These are phyloP conservation scores for Pterostichus niger DNA, from an alignment of 2,888 invertebrate species.

Conservation along the genomic window DNA sequence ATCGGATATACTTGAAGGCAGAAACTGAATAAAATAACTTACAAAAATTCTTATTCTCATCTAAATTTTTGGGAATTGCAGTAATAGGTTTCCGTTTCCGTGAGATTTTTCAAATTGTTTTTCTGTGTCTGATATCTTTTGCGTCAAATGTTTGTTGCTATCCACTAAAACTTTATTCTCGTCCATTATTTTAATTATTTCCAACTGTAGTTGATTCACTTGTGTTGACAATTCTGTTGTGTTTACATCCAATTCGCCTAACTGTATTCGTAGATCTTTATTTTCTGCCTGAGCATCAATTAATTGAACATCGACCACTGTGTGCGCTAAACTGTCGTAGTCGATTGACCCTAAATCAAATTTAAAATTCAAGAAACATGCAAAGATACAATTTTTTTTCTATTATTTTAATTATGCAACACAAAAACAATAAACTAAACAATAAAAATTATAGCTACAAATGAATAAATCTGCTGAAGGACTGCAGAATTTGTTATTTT, in stretches of 20 bases:
- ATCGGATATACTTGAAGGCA: too few species aligned
- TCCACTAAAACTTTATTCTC: conserved; percentile 33
- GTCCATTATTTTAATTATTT: conserved; percentile 7
- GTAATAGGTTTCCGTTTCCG: conserved; percentile 71
- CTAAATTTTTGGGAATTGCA: conserved; percentile 68
- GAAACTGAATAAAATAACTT: neutral
- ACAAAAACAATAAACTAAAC: too few species aligned
- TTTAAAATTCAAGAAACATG: too few species aligned
- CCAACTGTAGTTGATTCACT: conserved; percentile 6
- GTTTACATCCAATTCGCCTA: conserved; percentile 39
- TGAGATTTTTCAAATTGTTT: conserved; percentile 68
- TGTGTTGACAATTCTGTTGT: conserved; percentile 36
- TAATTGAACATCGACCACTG: conserved; percentile 76
- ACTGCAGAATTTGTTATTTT: too few species aligned
- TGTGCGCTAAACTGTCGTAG: conserved; percentile 74
- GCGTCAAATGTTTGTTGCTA: neutral
- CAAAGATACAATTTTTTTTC: too few species aligned
- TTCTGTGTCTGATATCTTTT: conserved; percentile 22
- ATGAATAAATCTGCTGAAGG: too few species aligned
- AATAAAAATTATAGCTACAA: too few species aligned
- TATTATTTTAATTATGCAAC: too few species aligned
- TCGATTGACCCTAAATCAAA: conserved; percentile 40
- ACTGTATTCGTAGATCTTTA: conserved; percentile 68
- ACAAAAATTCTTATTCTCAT: conserved; percentile 65
- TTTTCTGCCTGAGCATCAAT: conserved; percentile 74